Evolutionary conservation across 2,113 vertebrate genomes (phyloP), one percentile per base, ranked within the genome.

Genomic region (Zosterops hypoxanthus): DNA sequence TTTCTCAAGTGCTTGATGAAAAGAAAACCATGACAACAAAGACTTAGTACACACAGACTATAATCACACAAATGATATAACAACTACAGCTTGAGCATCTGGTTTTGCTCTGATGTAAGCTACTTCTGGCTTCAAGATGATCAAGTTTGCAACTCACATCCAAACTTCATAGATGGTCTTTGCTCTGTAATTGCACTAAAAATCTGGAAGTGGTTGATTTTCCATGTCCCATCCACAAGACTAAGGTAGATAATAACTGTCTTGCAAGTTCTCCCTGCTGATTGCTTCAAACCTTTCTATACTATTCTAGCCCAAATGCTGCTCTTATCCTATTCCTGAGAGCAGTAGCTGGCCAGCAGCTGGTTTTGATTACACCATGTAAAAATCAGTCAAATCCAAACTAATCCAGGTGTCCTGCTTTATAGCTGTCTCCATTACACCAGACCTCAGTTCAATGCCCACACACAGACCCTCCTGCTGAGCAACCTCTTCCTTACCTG

Each of bases 401-500:
- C 29, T 28, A 64, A 25, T 28, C 11, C n/a, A 49, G 14, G 68
- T 66, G 44, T 46, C 42, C 52, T 39, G 71, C 83, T 90, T 84
- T 76, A 82, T 28, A 91, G 81, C 17, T 64, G 71, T 53, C 52
- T 57, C 55, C 61, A 56, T 65, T 31, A 83, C 56, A 69, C 36
- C 12, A 50, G 59, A 86, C 28, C 59, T 36, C 19, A 6, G 46
- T 64, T 76, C 56, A 46, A 20, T 53, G 36, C 59, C 53, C 71
- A 63, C 57, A 66, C 66, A 78, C 28, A 78, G 59, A 57, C 46
- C 47, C 41, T 66, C 33, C 53, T 57, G 82, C 56, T 3, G 1
- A 82, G 56, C 11, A 14, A 17, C 33, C 7, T 53, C 64, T 90
- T 4, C 36, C 66, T 88, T 86, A 99, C 98, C 98, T 98, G 97